Conservation (phyloP, 1,140 invertebrate genomes). For the Varroa destructor region DNA sequence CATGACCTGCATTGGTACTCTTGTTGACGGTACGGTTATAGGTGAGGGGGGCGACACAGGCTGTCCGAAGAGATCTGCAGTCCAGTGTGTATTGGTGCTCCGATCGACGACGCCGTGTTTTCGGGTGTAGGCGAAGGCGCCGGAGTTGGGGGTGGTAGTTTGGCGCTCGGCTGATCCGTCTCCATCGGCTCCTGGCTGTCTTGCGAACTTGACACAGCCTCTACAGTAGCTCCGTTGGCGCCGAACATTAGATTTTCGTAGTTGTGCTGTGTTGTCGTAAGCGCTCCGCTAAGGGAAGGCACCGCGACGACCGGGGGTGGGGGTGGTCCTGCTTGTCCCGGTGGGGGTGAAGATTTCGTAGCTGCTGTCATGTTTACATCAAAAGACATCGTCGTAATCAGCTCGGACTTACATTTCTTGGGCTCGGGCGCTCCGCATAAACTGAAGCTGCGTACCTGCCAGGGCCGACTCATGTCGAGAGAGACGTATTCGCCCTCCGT, state of each 20-base stretch:
- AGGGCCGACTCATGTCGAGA: slow-evolving; percentile 1
- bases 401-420: slow-evolving; percentile 9
- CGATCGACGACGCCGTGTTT: too few species aligned
- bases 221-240: slow-evolving; percentile 23
- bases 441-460: background rate
- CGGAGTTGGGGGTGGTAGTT: too few species aligned
- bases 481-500: slow-evolving; percentile 8
- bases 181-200: slow-evolving; percentile 27
- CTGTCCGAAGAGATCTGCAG: too few species aligned
- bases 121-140: too few species aligned
- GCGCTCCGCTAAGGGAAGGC: background rate
- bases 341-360: too few species aligned
- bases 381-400: background rate
- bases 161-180: background rate
- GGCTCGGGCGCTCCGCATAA: background rate
- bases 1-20: background rate
- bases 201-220: background rate
- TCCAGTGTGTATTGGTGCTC: too few species aligned
- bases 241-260: slow-evolving; percentile 15
- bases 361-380: too few species aligned
- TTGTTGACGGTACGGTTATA: background rate
- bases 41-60: background rate
- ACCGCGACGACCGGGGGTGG: too few species aligned
- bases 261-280: slow-evolving; percentile 22
- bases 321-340: too few species aligned